Conservation (phyloP, 2,888 invertebrate genomes). For the Nemapogon koenigi region DNA sequence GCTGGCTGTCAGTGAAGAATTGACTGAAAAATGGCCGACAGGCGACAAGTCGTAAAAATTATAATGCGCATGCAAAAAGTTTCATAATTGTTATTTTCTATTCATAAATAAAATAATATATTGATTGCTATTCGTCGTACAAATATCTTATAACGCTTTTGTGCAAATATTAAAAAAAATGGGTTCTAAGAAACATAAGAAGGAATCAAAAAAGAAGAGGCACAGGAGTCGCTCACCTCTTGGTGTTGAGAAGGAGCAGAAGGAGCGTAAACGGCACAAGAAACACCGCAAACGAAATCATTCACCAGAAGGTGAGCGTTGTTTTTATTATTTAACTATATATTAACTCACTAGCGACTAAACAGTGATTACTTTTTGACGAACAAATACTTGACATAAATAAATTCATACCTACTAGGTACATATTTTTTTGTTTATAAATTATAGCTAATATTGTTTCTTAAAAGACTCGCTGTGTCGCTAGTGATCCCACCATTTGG, state of each 20-base stretch:
- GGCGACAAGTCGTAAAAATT: too few relatives aligned
- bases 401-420: background rate
- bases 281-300: constrained; percentile 62
- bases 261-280: constrained; percentile 54
- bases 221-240: constrained; percentile 66
- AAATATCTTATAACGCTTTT: background rate
- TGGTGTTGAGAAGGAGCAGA: constrained; percentile 49
- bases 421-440: background rate
- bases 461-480: constrained; percentile 13
- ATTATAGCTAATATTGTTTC: background rate
- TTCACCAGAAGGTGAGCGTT: constrained; percentile 65
- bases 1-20: too few relatives aligned
- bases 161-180: constrained; percentile 36
- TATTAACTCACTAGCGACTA: constrained; percentile 10
- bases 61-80: too few relatives aligned
- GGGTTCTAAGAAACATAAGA: constrained; percentile 78
- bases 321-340: constrained; percentile 12
- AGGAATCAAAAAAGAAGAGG: constrained; percentile 72
- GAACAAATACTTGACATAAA: background rate
- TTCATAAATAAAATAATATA: too few relatives aligned
- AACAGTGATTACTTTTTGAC: constrained; percentile 9
- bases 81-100: too few relatives aligned
- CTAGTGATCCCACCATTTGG: constrained; percentile 32
- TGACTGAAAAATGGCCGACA: too few relatives aligned
- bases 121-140: background rate